A percentile compares a stretch with the other conserved stretches of the same genome.
phyloP scores from a whole-genome alignment of 2,888 invertebrate genomes.

The Chrysina gloriosa region DNA sequence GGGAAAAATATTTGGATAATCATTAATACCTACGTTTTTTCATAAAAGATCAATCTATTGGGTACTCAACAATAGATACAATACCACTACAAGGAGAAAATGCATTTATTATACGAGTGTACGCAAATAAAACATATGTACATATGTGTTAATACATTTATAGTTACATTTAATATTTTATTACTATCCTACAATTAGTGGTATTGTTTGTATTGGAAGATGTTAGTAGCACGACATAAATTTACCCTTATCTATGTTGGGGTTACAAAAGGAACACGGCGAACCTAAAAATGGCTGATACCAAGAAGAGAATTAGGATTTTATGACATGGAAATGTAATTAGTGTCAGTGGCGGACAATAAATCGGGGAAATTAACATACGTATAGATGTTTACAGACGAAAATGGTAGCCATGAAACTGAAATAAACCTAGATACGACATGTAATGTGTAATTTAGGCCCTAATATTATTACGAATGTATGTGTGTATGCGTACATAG shows the following conservation, averaged over 20 bases:
- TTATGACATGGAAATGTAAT: slow-evolving; percentile 13
- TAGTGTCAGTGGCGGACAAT: slow-evolving; percentile 12
- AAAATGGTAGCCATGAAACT: background rate
- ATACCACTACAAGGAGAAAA: background rate
- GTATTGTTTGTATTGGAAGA: no score
- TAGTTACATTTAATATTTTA: no score
- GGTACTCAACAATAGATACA: background rate
- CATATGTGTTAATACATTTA: background rate
- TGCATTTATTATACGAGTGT: background rate
- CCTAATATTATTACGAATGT: no score
- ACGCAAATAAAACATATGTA: background rate
- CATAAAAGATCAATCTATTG: no score
- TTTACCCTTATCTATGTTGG: background rate
- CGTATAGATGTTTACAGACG: slow-evolving; percentile 5
- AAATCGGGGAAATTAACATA: slow-evolving; percentile 15
- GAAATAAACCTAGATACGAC: background rate
- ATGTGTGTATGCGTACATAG: no score
- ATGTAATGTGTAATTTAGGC: background rate
- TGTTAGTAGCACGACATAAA: no score
- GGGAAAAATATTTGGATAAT: no score
- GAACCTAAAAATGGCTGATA: background rate
- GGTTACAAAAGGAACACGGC: background rate
- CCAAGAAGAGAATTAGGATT: background rate
- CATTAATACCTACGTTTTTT: no score
- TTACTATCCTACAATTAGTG: no score